Conservation (phyloP, 2,888 invertebrate genomes). For the Ophioninae sp. region DNA sequence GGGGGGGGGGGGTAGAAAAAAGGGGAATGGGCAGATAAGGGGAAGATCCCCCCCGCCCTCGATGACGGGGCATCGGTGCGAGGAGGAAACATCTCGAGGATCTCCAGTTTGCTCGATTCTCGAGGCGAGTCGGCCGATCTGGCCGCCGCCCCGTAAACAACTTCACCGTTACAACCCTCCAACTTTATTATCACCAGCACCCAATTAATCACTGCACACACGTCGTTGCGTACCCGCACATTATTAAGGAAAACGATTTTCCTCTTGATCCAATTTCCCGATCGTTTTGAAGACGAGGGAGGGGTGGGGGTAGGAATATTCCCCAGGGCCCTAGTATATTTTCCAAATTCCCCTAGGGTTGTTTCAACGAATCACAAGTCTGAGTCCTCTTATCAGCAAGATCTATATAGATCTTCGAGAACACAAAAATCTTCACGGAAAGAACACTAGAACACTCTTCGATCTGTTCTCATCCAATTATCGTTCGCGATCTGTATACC, state of each 20-base stretch:
- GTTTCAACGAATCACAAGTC: not conserved
- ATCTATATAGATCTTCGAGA: slow-evolving; percentile 1
- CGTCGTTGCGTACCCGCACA: slow-evolving; percentile 32
- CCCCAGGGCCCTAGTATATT: not conserved
- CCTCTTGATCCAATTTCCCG: not conserved
- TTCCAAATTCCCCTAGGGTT: not conserved
- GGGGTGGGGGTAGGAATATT: not conserved
- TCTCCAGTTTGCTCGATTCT: slow-evolving; percentile 77
- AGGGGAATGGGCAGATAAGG: not conserved
- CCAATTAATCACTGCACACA: slow-evolving; percentile 58
- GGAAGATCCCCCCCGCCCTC: slow-evolving; percentile 85
- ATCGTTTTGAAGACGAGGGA: not conserved
- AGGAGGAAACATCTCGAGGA: slow-evolving; percentile 80
- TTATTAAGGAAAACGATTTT: slow-evolving; percentile 17
- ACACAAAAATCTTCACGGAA: not conserved
- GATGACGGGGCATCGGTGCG: slow-evolving; percentile 83
- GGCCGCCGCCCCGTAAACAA: slow-evolving; percentile 64
- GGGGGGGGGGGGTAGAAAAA: not conserved
- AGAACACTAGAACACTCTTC: not conserved
- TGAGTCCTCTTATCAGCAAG: not conserved
- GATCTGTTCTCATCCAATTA: too few relatives aligned
- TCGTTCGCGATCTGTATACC: too few relatives aligned
- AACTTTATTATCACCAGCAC: slow-evolving; percentile 60
- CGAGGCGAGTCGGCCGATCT: slow-evolving; percentile 64
- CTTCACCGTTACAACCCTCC: slow-evolving; percentile 63